These are phyloP conservation scores for Glaucomys volans DNA, from an alignment of 2,113 vertebrate genomes.

Conservation along the genomic window DNA sequence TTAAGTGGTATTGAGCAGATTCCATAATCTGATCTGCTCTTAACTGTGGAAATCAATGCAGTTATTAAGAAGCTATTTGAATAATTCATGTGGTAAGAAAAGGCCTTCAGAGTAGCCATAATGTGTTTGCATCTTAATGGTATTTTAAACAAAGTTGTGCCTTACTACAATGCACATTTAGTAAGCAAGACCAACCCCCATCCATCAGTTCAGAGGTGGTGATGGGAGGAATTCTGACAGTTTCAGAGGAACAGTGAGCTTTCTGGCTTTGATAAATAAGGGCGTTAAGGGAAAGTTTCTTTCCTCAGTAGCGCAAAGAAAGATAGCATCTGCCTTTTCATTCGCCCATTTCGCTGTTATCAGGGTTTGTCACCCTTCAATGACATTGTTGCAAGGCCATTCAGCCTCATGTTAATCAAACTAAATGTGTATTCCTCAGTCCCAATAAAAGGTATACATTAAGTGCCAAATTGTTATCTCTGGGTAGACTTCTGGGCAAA, in stretches of 20 bases:
- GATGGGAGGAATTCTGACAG: slow-evolving; percentile 63
- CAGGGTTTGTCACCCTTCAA: neutral
- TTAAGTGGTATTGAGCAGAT: slow-evolving; percentile 80
- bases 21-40: slow-evolving; percentile 79
- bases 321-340: slow-evolving; percentile 53
- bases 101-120: slow-evolving; percentile 64
- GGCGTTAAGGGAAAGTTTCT: slow-evolving; percentile 35
- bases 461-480: slow-evolving; percentile 29
- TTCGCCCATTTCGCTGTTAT: slow-evolving; percentile 24
- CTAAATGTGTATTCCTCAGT: slow-evolving; percentile 17
- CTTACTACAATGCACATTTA: slow-evolving; percentile 65
- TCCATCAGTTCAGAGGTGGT: slow-evolving; percentile 52
- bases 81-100: slow-evolving; percentile 80
- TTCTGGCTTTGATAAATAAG: slow-evolving; percentile 67
- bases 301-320: neutral
- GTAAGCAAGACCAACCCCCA: slow-evolving; percentile 61
- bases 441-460: neutral
- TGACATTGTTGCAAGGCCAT: neutral
- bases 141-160: slow-evolving; percentile 81
- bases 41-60: slow-evolving; percentile 76
- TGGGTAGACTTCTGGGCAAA: neutral
- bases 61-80: slow-evolving; percentile 79
- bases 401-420: neutral
- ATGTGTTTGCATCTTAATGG: slow-evolving; percentile 78
- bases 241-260: slow-evolving; percentile 10